A percentile compares a stretch with the other conserved stretches of the same genome.
Conservation (phyloP, 2,113 vertebrate genomes). For the Etheostoma cragini region DNA sequence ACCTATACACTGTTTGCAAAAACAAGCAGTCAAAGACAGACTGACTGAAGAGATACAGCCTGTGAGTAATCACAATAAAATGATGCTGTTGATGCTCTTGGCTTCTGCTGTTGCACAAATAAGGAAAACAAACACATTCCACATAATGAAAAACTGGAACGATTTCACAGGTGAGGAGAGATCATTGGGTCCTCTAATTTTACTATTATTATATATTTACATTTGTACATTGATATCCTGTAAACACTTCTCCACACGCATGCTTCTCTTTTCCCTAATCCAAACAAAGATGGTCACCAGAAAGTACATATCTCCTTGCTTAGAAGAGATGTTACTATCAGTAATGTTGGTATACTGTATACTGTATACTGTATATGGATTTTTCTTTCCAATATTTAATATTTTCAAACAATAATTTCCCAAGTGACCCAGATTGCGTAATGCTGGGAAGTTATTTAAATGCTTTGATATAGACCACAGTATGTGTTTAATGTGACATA, state of each 20-base stretch:
- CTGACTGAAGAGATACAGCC: not conserved
- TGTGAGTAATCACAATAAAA: constrained; percentile 49
- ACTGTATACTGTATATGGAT: too few species aligned
- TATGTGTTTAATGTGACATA: not conserved
- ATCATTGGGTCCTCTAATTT: not conserved
- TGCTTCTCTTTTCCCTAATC: too few species aligned
- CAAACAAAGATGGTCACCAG: too few species aligned
- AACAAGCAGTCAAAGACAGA: constrained; percentile 27
- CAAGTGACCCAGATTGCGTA: too few species aligned
- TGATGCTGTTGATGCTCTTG: constrained; percentile 11
- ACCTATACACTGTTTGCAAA: constrained; percentile 18
- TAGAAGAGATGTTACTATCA: too few species aligned
- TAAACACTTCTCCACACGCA: not conserved
- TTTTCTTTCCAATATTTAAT: too few species aligned
- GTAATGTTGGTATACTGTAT: too few species aligned
- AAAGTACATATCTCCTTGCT: too few species aligned
- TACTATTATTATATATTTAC: not conserved
- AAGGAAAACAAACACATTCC: not conserved
- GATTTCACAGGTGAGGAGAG: not conserved
- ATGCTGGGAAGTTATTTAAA: not conserved
- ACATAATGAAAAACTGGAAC: not conserved
- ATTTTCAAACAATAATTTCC: too few species aligned
- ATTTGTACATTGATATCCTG: not conserved
- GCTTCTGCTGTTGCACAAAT: constrained; percentile 30
- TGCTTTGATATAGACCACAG: not conserved